A percentile compares a stretch with the other conserved stretches of the same genome.
These are phyloP conservation scores for Paratrypauchen microcephalus DNA, from an alignment of 2,797 vertebrate genomes.

Conservation along the genomic window DNA sequence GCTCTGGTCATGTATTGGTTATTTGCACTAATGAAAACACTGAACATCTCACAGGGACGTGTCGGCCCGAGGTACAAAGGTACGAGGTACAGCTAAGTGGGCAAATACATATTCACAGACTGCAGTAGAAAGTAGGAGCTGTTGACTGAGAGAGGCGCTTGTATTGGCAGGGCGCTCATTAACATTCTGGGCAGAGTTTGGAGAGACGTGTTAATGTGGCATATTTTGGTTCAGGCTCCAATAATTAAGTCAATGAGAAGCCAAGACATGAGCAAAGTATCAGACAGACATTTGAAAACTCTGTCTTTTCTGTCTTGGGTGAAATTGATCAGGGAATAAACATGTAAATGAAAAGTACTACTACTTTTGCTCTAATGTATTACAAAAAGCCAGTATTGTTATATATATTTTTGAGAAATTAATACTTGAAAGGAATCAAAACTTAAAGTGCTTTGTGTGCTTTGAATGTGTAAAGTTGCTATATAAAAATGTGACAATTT, in stretches of 20 bases:
- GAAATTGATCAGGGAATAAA: no score
- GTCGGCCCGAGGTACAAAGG: neutral
- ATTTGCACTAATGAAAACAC: neutral
- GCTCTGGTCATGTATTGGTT: neutral
- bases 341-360: no score
- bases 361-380: no score
- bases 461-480: no score
- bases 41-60: neutral
- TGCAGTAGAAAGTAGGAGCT: neutral
- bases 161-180: neutral
- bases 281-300: neutral
- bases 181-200: neutral
- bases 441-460: no score
- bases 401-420: no score
- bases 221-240: neutral
- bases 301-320: no score
- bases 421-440: no score
- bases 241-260: neutral
- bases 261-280: neutral
- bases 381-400: no score
- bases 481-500: no score
- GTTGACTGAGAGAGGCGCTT: neutral
- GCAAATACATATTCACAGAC: neutral
- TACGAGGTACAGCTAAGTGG: neutral
- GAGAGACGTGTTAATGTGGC: constrained; percentile 1